Evolutionary conservation across 2,113 vertebrate genomes (phyloP).

Genomic region (Bungarus multicinctus): DNA sequence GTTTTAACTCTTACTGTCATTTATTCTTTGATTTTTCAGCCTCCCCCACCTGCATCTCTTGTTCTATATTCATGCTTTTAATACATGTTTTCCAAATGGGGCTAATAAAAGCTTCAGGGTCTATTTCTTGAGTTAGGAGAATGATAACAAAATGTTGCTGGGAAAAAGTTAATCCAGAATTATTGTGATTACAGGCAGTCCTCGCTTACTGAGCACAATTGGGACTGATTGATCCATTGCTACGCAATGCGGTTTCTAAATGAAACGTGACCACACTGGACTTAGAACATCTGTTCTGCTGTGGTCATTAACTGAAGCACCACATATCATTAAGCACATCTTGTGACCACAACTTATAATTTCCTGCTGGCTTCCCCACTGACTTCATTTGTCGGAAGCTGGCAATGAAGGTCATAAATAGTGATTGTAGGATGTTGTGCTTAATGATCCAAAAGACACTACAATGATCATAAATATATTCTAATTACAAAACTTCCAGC

Average conservation of each 20-base stretch:
- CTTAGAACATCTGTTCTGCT: neutral
- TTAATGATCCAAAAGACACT: neutral
- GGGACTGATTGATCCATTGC: neutral
- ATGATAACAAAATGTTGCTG: neutral
- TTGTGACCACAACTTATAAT: neutral
- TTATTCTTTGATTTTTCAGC: neutral
- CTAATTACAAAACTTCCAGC: neutral
- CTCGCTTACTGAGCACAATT: neutral
- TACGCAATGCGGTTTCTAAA: neutral
- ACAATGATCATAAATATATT: neutral
- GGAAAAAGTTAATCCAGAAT: neutral
- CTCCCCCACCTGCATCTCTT: neutral
- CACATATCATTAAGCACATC: neutral
- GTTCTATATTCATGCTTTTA: neutral
- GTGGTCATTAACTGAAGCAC: neutral
- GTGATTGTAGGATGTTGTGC: neutral
- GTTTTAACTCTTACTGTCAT: neutral
- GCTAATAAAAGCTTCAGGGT: neutral
- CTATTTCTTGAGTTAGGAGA: neutral
- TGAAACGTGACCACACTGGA: neutral
- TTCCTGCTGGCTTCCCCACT: neutral
- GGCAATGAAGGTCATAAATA: neutral
- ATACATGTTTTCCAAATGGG: neutral
- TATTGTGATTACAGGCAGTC: neutral
- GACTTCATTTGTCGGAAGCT: neutral